These are phyloP conservation scores for Enteromius paludinosus DNA, from an alignment of 2,797 vertebrate species.

Conservation along the genomic window DNA sequence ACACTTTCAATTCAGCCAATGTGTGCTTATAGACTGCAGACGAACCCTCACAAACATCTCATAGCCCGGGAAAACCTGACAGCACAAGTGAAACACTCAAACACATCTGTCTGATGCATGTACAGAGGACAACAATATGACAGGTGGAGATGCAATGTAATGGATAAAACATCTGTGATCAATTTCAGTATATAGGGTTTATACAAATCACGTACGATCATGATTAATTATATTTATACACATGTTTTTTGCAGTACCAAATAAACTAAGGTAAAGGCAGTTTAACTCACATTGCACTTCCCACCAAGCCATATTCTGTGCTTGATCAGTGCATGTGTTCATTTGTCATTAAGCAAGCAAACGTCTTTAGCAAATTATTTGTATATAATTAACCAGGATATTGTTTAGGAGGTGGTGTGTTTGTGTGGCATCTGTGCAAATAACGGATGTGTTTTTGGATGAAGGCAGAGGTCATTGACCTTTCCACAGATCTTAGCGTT, in stretches of 20 bases:
- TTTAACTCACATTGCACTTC: too few relatives aligned
- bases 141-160: neutral
- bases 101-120: neutral
- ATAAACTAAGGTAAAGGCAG: too few relatives aligned
- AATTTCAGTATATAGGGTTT: neutral
- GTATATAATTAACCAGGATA: neutral
- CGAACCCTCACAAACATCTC: neutral
- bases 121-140: neutral
- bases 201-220: neutral
- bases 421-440: neutral
- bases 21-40: neutral
- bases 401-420: neutral
- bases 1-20: constrained; percentile 2
- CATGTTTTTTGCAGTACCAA: too few relatives aligned
- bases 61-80: neutral
- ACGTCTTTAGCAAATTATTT: neutral
- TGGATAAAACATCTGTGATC: neutral
- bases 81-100: neutral
- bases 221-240: too few relatives aligned
- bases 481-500: constrained; percentile 5
- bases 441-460: constrained; percentile 7
- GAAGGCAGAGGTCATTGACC: constrained; percentile 12
- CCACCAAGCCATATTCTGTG: neutral
- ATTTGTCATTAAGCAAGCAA: neutral
- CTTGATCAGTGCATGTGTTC: neutral